These are phyloP conservation scores for Lycodopsis pacificus DNA, from an alignment of 2,797 vertebrate species.

Conservation along the genomic window DNA sequence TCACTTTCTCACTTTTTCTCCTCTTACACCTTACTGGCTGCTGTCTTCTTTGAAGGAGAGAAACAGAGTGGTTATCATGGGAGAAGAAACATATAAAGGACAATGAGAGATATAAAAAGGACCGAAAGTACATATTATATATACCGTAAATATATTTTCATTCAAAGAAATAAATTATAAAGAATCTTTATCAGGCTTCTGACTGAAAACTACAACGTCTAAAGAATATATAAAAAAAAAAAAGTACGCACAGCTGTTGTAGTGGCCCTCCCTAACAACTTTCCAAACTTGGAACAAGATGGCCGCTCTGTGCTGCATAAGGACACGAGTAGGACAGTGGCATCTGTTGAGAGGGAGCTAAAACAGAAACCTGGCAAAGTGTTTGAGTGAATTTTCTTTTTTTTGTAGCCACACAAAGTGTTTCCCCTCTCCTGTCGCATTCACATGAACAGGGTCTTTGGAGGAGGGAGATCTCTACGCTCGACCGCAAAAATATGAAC, in stretches of 20 bases:
- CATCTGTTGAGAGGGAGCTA: slow-evolving; percentile 34
- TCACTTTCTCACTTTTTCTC: slow-evolving; percentile 66
- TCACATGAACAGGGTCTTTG: slow-evolving; percentile 76
- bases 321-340: slow-evolving; percentile 44
- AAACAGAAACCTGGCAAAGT: slow-evolving; percentile 58
- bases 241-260: slow-evolving; percentile 58
- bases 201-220: slow-evolving; percentile 78
- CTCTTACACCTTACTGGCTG: slow-evolving; percentile 69
- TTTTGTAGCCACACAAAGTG: slow-evolving; percentile 72
- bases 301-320: slow-evolving; percentile 60
- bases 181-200: slow-evolving; percentile 82
- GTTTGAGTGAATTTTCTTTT: slow-evolving; percentile 75
- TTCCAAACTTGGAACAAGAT: slow-evolving; percentile 68
- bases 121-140: slow-evolving; percentile 85
- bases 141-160: slow-evolving; percentile 89
- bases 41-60: slow-evolving; percentile 59
- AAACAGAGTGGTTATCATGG: slow-evolving; percentile 34
- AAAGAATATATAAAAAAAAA: slow-evolving; percentile 67
- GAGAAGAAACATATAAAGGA: slow-evolving; percentile 56
- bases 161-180: slow-evolving; percentile 89
- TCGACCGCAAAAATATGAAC: slow-evolving; percentile 54
- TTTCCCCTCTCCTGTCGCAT: slow-evolving; percentile 65
- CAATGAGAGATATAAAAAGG: slow-evolving; percentile 63
- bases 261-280: slow-evolving; percentile 65
- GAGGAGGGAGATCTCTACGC: slow-evolving; percentile 55